Conservation (phyloP, 2,797 vertebrate genomes). For the Rhinophrynus dorsalis region DNA sequence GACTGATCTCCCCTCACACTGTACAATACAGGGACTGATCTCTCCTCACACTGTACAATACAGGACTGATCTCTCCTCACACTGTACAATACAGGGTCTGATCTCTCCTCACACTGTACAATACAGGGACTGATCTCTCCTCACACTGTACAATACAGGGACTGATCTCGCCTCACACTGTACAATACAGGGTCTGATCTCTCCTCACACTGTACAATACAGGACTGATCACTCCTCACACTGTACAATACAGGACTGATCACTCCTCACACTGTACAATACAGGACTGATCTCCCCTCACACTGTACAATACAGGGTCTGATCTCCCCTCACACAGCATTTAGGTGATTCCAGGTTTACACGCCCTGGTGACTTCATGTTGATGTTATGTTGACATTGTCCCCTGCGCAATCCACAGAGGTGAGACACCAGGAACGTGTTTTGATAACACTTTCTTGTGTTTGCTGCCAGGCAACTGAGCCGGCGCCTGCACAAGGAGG, state of each 20-base stretch:
- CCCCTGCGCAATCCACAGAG: not conserved
- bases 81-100: too few species aligned
- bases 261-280: not conserved
- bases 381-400: not conserved
- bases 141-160: too few species aligned
- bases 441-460: slow-evolving; percentile 1
- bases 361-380: not conserved
- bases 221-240: not conserved
- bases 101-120: too few species aligned
- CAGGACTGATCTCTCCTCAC: too few species aligned
- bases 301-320: not conserved
- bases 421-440: slow-evolving; percentile 1
- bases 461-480: slow-evolving; percentile 27
- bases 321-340: not conserved
- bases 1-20: too few species aligned
- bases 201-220: not conserved
- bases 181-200: not conserved
- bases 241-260: too few species aligned
- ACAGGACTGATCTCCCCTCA: not conserved
- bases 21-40: too few species aligned
- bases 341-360: not conserved
- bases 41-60: too few species aligned
- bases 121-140: too few species aligned
- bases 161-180: not conserved
- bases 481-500: slow-evolving; percentile 3